Evolutionary conservation across 2,888 invertebrate genomes (phyloP).

Genomic region (Penaeus monodon): DNA sequence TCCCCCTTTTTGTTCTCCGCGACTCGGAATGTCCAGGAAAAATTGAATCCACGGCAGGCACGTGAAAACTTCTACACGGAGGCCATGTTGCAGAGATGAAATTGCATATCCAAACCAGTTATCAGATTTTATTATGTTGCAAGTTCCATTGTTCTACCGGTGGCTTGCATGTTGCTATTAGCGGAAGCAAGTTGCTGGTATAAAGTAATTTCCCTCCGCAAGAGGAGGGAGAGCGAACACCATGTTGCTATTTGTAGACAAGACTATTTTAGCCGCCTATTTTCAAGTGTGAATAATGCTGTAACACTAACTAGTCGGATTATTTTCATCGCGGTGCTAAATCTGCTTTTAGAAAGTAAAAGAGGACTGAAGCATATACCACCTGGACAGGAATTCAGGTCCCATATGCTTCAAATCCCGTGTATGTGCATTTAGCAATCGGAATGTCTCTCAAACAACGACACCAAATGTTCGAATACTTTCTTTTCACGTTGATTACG

Average conservation of each 20-base stretch:
- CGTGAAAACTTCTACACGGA: not conserved
- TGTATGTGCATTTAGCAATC: constrained; percentile 23
- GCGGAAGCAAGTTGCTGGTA: constrained; percentile 2
- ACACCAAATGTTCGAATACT: constrained; percentile 52
- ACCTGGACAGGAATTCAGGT: no score
- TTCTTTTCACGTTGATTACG: constrained; percentile 53
- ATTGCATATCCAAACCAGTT: constrained; percentile 42
- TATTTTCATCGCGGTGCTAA: no score
- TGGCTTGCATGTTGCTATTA: constrained; percentile 29
- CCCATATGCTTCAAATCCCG: not conserved
- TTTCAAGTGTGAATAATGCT: not conserved
- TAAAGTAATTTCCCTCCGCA: constrained; percentile 17
- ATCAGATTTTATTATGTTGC: constrained; percentile 35
- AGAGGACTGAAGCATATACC: no score
- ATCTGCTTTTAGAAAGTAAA: no score
- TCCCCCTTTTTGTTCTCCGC: not conserved
- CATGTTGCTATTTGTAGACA: constrained; percentile 25
- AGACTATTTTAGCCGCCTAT: constrained; percentile 21
- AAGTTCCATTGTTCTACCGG: constrained; percentile 36
- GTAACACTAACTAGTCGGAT: no score
- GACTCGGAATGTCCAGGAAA: not conserved
- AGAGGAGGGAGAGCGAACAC: not conserved
- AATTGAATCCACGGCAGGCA: constrained; percentile 30
- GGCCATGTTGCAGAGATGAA: constrained; percentile 37
- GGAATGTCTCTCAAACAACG: constrained; percentile 25